Evolutionary conservation across 2,888 invertebrate species (phyloP).

Genomic region (Mesorhabditis belari): DNA sequence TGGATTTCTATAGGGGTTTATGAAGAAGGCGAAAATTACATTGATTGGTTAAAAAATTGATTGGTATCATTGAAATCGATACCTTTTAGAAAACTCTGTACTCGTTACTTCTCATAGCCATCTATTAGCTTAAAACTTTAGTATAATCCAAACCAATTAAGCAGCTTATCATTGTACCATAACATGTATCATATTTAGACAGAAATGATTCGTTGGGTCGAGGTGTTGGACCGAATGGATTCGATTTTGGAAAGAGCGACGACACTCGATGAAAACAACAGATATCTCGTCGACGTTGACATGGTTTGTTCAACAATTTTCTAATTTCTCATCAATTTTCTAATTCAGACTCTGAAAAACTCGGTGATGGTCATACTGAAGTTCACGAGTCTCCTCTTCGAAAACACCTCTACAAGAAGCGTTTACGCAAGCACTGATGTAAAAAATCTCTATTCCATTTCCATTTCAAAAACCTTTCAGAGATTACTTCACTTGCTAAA

Average conservation of each 20-base stretch:
- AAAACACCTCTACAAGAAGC: constrained; percentile 44
- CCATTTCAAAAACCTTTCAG: constrained; percentile 15
- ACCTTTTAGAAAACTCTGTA: no score
- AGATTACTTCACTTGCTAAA: constrained; percentile 37
- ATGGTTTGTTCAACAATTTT: background rate
- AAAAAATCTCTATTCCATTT: no score
- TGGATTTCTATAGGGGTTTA: no score
- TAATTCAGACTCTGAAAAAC: background rate
- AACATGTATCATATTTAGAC: constrained; percentile 16
- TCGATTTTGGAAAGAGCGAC: constrained; percentile 32
- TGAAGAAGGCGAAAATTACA: no score
- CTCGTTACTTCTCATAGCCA: no score
- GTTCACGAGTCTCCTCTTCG: constrained; percentile 44
- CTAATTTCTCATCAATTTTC: background rate
- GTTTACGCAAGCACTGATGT: constrained; percentile 42
- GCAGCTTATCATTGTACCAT: background rate
- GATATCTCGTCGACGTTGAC: background rate
- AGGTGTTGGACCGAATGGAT: constrained; percentile 43
- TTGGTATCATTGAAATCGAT: no score
- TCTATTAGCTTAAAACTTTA: no score
- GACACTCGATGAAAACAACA: constrained; percentile 3
- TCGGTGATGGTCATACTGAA: constrained; percentile 20
- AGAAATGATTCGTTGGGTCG: constrained; percentile 39
- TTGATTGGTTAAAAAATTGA: no score
- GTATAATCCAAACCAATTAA: no score